These are phyloP conservation scores for Aphodius granarius DNA, from an alignment of 2,888 invertebrate genomes.

Conservation along the genomic window DNA sequence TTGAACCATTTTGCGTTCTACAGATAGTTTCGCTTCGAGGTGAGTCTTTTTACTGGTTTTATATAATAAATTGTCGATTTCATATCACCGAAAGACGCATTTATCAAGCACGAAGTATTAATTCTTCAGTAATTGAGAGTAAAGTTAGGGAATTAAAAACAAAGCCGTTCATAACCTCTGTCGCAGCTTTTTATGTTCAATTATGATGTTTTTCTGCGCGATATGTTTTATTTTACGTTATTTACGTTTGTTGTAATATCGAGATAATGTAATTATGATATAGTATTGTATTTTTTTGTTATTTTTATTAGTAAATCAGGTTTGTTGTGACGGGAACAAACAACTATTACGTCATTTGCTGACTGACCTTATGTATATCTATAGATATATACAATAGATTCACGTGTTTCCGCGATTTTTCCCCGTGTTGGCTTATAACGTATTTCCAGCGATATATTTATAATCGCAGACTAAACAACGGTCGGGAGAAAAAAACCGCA, in stretches of 20 bases:
- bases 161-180: neutral
- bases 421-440: neutral
- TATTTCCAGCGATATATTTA: neutral
- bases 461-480: constrained; percentile 13
- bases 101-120: neutral
- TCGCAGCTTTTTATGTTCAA: neutral
- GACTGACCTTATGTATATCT: constrained; percentile 31
- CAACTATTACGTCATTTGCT: constrained; percentile 36
- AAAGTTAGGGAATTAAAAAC: neutral
- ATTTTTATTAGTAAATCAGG: constrained; percentile 2
- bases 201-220: neutral
- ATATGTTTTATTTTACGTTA: neutral
- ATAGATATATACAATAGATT: constrained; percentile 21
- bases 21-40: neutral
- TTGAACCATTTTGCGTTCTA: neutral
- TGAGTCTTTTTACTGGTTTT: neutral
- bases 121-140: neutral
- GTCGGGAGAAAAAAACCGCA: neutral
- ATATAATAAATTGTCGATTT: neutral
- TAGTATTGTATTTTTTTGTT: neutral
- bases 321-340: constrained; percentile 30
- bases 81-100: neutral
- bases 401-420: constrained; percentile 22
- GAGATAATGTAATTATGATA: neutral
- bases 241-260: neutral